A percentile compares a stretch with the other conserved stretches of the same genome.
Conservation (phyloP, 1,140 invertebrate species). For the Magallana angulata region DNA sequence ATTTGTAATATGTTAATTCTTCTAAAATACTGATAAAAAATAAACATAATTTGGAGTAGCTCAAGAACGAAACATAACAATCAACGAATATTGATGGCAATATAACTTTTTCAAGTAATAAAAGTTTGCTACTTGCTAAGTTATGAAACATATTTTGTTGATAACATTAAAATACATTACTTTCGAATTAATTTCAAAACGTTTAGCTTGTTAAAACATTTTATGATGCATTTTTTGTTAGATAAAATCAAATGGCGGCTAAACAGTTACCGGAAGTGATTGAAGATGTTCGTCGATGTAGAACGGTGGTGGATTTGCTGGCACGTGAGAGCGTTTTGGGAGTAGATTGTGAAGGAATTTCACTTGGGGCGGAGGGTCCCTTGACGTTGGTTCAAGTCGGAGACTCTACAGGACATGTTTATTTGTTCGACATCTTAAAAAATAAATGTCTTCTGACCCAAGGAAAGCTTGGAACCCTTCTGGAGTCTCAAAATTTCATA, state of each 20-base stretch:
- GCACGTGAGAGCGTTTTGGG: constrained; percentile 31
- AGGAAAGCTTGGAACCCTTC: constrained; percentile 88
- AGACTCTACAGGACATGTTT: constrained; percentile 84
- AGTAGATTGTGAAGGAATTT: constrained; percentile 44
- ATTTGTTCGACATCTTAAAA: constrained; percentile 92
- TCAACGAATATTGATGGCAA: too few relatives aligned
- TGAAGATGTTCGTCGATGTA: background rate
- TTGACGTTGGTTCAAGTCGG: constrained; percentile 93
- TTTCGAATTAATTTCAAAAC: too few relatives aligned
- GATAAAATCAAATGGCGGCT: background rate
- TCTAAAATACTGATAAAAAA: too few relatives aligned
- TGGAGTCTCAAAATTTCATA: constrained; percentile 90
- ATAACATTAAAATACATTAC: too few relatives aligned
- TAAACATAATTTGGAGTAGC: too few relatives aligned
- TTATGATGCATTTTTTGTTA: too few relatives aligned
- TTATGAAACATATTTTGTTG: too few relatives aligned
- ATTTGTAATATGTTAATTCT: too few relatives aligned
- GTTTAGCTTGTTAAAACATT: too few relatives aligned
- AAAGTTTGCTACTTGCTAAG: too few relatives aligned
- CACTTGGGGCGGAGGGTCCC: constrained; percentile 42
- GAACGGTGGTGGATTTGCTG: constrained; percentile 18
- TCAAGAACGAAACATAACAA: too few relatives aligned
- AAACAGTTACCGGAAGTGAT: constrained; percentile 20
- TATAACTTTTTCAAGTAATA: too few relatives aligned
- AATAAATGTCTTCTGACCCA: constrained; percentile 84